These are phyloP conservation scores for Scytalopus superciliaris DNA, from an alignment of 2,113 vertebrate species.

Conservation along the genomic window DNA sequence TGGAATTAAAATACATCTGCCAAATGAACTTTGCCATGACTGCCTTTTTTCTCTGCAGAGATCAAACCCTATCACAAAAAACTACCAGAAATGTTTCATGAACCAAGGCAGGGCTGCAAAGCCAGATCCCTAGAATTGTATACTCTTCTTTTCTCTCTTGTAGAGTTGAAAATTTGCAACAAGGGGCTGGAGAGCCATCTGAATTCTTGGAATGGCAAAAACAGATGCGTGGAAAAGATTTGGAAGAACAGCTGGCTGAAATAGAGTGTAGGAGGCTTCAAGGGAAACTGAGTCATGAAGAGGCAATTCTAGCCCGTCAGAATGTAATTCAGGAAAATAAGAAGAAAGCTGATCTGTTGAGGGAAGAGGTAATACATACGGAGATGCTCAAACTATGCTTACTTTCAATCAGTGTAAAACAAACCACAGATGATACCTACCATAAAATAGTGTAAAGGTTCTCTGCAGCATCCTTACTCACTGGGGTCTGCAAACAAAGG, in stretches of 20 bases:
- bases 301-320: conserved; percentile 79
- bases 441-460: background rate
- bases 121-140: background rate
- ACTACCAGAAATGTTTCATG: background rate
- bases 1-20: background rate
- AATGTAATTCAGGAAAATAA: conserved; percentile 79
- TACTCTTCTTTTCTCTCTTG: background rate
- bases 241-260: conserved; percentile 75
- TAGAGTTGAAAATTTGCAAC: conserved; percentile 74
- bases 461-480: background rate
- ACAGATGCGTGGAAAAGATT: conserved; percentile 81
- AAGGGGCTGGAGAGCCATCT: conserved; percentile 79
- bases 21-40: background rate
- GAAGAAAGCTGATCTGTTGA: conserved; percentile 77
- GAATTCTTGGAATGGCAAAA: conserved; percentile 87
- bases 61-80: background rate
- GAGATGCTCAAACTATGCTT: background rate
- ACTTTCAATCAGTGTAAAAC: background rate
- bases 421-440: background rate
- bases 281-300: conserved; percentile 81
- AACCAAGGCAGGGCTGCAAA: background rate
- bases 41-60: background rate
- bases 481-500: background rate
- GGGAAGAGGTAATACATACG: conserved; percentile 80
- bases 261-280: conserved; percentile 76